Evolutionary conservation across 2,888 invertebrate genomes (phyloP).

Genomic region (Creontiades dilutus): DNA sequence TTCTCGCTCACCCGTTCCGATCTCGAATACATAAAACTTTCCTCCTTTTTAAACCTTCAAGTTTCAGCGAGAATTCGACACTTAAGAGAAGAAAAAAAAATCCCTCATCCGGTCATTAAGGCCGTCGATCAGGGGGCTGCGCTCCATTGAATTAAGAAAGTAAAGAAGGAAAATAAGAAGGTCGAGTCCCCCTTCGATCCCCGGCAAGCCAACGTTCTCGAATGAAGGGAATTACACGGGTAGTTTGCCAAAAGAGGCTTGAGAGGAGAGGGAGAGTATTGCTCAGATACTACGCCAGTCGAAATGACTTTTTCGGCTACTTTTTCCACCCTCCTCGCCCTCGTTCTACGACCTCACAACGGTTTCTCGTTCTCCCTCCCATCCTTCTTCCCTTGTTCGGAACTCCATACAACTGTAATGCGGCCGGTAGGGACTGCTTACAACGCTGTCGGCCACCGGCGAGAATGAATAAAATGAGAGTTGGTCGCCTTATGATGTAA

Average conservation of each 20-base stretch:
- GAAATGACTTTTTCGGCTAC: conserved; percentile 60
- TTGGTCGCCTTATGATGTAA: no score
- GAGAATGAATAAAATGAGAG: no score
- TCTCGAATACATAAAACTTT: conserved; percentile 23
- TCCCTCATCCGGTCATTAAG: conserved; percentile 53
- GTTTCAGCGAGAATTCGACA: conserved; percentile 25
- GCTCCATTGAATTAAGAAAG: conserved; percentile 72
- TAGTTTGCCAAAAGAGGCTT: conserved; percentile 69
- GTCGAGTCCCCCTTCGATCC: background rate
- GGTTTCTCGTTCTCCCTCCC: background rate
- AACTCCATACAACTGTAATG: background rate
- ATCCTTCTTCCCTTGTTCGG: background rate
- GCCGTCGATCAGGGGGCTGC: conserved; percentile 68
- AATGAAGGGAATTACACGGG: conserved; percentile 72
- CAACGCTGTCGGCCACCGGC: no score
- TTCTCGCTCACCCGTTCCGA: background rate
- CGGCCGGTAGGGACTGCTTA: no score
- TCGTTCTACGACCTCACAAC: conserved; percentile 7
- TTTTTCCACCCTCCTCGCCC: background rate
- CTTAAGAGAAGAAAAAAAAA: conserved; percentile 37
- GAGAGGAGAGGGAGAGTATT: background rate
- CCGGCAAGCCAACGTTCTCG: background rate
- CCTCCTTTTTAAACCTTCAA: background rate
- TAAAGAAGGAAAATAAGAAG: conserved; percentile 63
- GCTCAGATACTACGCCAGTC: conserved; percentile 28